These are phyloP conservation scores for Heliconius himera DNA, from an alignment of 1,140 invertebrate species.

Conservation along the genomic window DNA sequence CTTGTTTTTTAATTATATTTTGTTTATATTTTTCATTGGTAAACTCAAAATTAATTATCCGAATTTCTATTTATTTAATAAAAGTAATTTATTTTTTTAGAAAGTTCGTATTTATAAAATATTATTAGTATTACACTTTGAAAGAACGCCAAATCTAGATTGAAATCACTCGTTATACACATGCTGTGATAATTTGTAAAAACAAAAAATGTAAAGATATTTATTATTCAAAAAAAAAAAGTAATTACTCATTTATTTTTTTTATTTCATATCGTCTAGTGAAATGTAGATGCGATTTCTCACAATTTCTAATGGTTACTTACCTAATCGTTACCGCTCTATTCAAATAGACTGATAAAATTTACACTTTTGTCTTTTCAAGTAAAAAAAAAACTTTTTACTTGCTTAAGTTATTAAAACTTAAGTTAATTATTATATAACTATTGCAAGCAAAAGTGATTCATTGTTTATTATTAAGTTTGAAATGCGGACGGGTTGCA, in stretches of 20 bases:
- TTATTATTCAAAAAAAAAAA: not conserved
- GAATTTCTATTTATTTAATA: not conserved
- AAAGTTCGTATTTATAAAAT: not conserved
- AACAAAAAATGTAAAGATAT: not conserved
- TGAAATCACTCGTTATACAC: not conserved
- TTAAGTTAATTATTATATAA: slow-evolving; percentile 5
- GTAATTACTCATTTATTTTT: not conserved
- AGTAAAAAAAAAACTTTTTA: not conserved
- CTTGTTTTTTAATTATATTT: not conserved
- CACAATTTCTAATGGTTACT: slow-evolving; percentile 12
- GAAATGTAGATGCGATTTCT: not conserved
- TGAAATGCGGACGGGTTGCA: slow-evolving; percentile 48
- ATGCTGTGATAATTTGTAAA: not conserved
- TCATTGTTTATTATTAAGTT: slow-evolving; percentile 28
- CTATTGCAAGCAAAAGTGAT: not conserved
- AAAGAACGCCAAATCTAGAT: slow-evolving; percentile 1
- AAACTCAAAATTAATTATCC: not conserved
- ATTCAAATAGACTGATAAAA: not conserved
- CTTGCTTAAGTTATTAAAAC: not conserved
- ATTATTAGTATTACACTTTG: not conserved
- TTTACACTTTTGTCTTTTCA: not conserved
- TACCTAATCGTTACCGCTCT: not conserved
- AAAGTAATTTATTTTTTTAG: not conserved
- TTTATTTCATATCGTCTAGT: slow-evolving; percentile 1
- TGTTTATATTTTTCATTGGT: not conserved